Evolutionary conservation across 2,113 vertebrate genomes (phyloP).

Genomic region (Hemibagrus wyckioides): DNA sequence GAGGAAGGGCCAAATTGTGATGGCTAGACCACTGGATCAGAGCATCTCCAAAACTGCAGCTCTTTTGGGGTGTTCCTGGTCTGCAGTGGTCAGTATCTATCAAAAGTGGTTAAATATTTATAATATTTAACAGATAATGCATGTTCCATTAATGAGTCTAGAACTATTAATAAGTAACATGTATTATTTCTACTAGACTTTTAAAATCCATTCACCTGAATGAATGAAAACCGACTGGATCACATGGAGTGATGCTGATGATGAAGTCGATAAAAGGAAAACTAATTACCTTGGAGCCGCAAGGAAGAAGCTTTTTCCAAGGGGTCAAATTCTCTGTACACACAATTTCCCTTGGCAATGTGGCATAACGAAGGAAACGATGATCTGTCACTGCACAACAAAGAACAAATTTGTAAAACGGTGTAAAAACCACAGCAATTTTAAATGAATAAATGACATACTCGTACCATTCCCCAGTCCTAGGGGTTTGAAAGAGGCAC

Average conservation of each 20-base stretch:
- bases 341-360: slow-evolving; percentile 90
- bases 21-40: no score
- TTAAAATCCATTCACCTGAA: background rate
- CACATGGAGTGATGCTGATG: background rate
- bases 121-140: background rate
- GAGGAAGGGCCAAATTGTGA: no score
- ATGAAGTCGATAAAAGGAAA: background rate
- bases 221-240: background rate
- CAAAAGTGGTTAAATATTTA: no score
- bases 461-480: slow-evolving; percentile 88
- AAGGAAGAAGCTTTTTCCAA: slow-evolving; percentile 97
- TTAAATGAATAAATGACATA: slow-evolving; percentile 12
- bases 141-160: background rate
- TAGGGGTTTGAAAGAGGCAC: slow-evolving; percentile 94
- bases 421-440: background rate
- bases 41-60: no score
- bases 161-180: background rate
- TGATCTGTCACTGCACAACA: slow-evolving; percentile 82
- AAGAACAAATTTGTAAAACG: background rate
- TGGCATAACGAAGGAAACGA: slow-evolving; percentile 87
- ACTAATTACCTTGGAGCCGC: slow-evolving; percentile 87
- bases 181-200: background rate
- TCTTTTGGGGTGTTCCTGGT: no score
- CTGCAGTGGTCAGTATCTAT: no score
- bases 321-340: slow-evolving; percentile 98